Base-by-base conservation (phyloP, 2,113 vertebrate species). In the Pangasianodon hypophthalmus region DNA sequence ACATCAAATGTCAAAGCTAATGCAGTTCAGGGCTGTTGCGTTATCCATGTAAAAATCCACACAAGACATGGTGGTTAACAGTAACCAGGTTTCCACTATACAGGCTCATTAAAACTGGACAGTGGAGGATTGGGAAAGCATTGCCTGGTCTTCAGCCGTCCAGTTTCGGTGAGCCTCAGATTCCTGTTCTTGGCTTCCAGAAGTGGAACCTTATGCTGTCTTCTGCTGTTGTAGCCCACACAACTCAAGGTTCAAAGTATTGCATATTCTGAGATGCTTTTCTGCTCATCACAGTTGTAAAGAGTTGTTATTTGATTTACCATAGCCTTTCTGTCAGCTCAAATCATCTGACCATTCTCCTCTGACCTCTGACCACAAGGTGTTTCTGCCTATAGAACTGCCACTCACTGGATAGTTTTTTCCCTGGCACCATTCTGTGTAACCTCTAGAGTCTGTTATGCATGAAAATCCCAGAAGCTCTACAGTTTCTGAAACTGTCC, bases 1-100 rank as follows among this genome's bases (percentile, higher is more conserved):
- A 77, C 58, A 69, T 82, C 48, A 88, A 88, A 82, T 88, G 77
- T 82, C 60, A 88, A 82, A 26, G 60, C 46, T 82, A 69, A 67
- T 88, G 87, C n/a, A 82, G 46, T 82, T 64, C 75, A 88, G 79
- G 21, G 21, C 46, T 69, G 60, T 41, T 64, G 87, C 9, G 24
- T 37, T 44, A 81, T 32, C 82, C 46, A 41, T 82, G 48, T 54
- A 50, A 80, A 80, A 67, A 37, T 46, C 44, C 11, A 21, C n/a
- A 37, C 8, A 84, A 60, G 32, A 58, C 54, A 60, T 60, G n/a
- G 7, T 32, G 8, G 52, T 37, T 82, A 37, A 56, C 6, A 56
- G 50, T 10, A 82, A 56, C 14, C 29, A 82, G 50, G 16, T 52
- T 56, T 50, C 11, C 24, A 54, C 29, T n/a, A 29, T 50, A 32